phyloP scores from a whole-genome alignment of 37 sponge, comb jelly and placozoan genomes.

The Crambe crambe region DNA sequence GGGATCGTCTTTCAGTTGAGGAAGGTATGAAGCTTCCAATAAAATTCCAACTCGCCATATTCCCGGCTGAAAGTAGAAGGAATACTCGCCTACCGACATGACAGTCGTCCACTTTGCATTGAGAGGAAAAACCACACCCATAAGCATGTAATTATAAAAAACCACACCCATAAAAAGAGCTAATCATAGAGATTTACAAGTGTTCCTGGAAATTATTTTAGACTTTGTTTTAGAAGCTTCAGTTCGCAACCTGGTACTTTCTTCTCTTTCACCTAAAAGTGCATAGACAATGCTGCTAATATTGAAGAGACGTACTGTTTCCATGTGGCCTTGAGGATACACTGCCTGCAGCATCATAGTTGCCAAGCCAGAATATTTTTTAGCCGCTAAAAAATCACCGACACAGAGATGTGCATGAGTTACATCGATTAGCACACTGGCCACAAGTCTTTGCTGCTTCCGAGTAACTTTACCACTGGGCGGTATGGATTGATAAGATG shows the following conservation, averaged over 20 bases:
- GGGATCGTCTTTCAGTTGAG: slow-evolving; percentile 3
- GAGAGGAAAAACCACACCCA: too few species aligned
- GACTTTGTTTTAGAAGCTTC: slow-evolving; percentile 33
- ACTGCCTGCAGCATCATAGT: slow-evolving; percentile 22
- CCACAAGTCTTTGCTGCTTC: slow-evolving; percentile 41
- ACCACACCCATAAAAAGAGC: too few species aligned
- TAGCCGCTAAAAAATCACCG: slow-evolving; percentile 61
- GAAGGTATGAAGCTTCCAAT: slow-evolving; percentile 5
- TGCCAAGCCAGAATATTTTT: slow-evolving; percentile 69
- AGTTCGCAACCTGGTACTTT: slow-evolving; percentile 45
- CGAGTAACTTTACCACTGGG: slow-evolving; percentile 22
- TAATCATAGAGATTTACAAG: not conserved
- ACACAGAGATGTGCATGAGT: slow-evolving; percentile 56
- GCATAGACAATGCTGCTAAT: slow-evolving; percentile 44
- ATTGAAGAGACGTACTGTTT: slow-evolving; percentile 56
- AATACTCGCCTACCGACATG: not conserved
- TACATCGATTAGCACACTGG: slow-evolving; percentile 70
- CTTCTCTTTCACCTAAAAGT: slow-evolving; percentile 58
- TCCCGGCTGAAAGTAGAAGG: not conserved
- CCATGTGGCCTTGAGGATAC: slow-evolving; percentile 47
- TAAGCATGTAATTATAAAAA: too few species aligned
- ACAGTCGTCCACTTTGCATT: not conserved
- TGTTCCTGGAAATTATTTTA: not conserved
- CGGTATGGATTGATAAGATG: slow-evolving; percentile 56
- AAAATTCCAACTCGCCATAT: slow-evolving; percentile 28